phyloP scores from a whole-genome alignment of 2,113 vertebrate genomes.

The Podarcis raffonei region DNA sequence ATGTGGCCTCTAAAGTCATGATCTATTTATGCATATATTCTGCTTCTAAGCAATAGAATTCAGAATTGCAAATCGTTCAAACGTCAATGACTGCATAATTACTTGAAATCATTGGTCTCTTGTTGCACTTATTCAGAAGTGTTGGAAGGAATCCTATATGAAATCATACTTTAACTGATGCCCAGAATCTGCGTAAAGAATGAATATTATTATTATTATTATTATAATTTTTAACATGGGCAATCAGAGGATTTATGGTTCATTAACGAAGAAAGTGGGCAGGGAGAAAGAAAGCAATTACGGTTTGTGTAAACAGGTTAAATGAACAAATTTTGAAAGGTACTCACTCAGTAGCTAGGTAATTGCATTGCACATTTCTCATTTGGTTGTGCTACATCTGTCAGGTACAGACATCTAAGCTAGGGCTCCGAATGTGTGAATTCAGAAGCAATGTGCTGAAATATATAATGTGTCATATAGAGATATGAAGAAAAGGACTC shows the following conservation, averaged over 20 bases:
- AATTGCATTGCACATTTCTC: not conserved
- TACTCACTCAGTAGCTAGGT: not conserved
- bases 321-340: not conserved
- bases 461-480: not conserved
- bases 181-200: not conserved
- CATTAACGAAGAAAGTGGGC: not conserved
- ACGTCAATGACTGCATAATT: not conserved
- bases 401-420: not conserved
- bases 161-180: not conserved
- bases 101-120: not conserved
- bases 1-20: not conserved
- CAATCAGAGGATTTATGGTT: not conserved
- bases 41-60: not conserved
- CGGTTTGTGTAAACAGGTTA: not conserved
- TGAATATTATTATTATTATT: not conserved
- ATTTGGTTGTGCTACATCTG: not conserved
- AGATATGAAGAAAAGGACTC: not conserved
- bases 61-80: not conserved
- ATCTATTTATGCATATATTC: not conserved
- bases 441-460: not conserved
- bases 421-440: not conserved
- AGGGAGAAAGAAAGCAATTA: not conserved
- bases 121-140: not conserved
- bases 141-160: not conserved
- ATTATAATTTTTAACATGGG: fast-evolving